Base-by-base conservation (phyloP, 1,140 invertebrate genomes). In the Chlorops oryzae region DNA sequence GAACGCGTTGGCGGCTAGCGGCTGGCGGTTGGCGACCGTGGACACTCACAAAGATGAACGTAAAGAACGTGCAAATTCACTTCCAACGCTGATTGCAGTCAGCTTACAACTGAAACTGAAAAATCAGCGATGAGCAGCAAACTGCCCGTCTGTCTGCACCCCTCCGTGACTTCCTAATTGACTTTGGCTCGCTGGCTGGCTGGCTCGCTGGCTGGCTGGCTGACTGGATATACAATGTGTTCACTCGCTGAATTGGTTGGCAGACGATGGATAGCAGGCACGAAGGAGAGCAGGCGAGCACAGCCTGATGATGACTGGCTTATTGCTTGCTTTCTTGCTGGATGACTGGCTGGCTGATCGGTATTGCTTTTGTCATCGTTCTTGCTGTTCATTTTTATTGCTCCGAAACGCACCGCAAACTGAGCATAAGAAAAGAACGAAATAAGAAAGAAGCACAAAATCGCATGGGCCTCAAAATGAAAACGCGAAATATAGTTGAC, bases 81-180 rank as follows among this genome's bases (percentile, higher is more conserved):
- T 54, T 65, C 65, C 65, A 69, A 59, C 62, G 65, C 65, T 68
- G 65, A 69, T 68, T 69, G 65, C 65, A 69, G 65, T 69, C 65
- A 65, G 65, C 65, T 69, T 65, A 69, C 65, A 69, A 69, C 65
- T 69, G 65, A 69, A 67, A 69, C 68, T 68, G 65, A 68, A 68
- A 68, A 68, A 68, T 68, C 65, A 68, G 65, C 65, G 65, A 61
- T 68, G 65, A 65, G 68, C 60, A 65, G 65, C 62, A 61, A 63
- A 61, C 21, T n/a, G 43, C 43, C n/a, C n/a, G 38, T 10, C 22
- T 39, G 38, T 10, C 22, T 39, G 38, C 18, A 12, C 18, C 17
- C 17, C 38, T 39, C 18, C 22, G 38, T 21, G 20, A 39, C 5
- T 10, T 21, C 13, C 10, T 17, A 17, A 21, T 10, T 42, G 20